phyloP scores from a whole-genome alignment of 2,113 vertebrate species.

The Oxyura jamaicensis region DNA sequence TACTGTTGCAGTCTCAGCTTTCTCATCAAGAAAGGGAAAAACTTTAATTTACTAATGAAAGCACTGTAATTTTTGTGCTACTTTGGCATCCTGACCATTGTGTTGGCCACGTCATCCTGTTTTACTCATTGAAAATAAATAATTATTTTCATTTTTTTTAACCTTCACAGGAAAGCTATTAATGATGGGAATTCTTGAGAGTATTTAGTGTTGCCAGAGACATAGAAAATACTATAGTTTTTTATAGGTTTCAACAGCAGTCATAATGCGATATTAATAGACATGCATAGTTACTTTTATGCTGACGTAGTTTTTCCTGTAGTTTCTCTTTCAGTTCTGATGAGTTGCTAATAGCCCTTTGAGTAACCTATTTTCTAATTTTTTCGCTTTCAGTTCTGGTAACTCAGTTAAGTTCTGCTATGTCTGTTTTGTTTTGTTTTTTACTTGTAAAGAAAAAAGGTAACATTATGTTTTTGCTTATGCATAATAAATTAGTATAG shows the following conservation, averaged over 20 bases:
- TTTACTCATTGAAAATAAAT: neutral
- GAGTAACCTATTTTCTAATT: neutral
- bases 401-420: neutral
- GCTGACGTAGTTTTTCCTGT: neutral
- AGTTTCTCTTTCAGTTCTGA: neutral
- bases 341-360: neutral
- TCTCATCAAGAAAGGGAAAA: neutral
- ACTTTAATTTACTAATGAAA: neutral
- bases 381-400: neutral
- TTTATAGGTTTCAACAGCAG: neutral
- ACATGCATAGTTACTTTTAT: neutral
- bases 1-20: neutral
- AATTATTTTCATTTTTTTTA: neutral
- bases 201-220: neutral
- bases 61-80: neutral
- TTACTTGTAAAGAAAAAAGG: neutral
- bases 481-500: neutral
- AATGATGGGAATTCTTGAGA: neutral
- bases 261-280: neutral
- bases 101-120: neutral
- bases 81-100: neutral
- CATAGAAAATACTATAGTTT: neutral
- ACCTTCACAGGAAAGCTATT: neutral
- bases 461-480: neutral
- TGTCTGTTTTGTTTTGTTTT: neutral